phyloP scores from a whole-genome alignment of 2,888 invertebrate species.

The Tiliacea citrago region DNA sequence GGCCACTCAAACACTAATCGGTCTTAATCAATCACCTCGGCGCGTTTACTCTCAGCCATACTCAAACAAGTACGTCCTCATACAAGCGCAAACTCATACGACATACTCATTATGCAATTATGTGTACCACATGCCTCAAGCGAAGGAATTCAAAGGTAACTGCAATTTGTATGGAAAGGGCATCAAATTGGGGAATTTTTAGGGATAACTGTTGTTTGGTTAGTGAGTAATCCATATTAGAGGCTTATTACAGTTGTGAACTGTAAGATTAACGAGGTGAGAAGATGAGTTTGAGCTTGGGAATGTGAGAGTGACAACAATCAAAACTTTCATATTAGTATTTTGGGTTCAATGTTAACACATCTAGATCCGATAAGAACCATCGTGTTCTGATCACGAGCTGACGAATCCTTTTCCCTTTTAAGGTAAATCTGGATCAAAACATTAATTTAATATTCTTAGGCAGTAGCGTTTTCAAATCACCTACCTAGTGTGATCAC shows the following conservation, averaged over 20 bases:
- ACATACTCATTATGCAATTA: constrained; percentile 74
- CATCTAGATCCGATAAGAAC: background rate
- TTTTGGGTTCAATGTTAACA: background rate
- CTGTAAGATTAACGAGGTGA: constrained; percentile 13
- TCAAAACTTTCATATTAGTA: background rate
- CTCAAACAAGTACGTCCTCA: constrained; percentile 65
- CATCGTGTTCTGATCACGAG: background rate
- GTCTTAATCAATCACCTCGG: constrained; percentile 82
- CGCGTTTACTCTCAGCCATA: constrained; percentile 72
- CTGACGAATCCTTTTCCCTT: background rate
- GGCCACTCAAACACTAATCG: constrained; percentile 75
- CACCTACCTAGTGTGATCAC: background rate
- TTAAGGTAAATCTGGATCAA: background rate
- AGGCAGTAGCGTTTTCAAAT: background rate
- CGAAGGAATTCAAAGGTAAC: constrained; percentile 44
- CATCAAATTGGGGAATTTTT: constrained; percentile 55
- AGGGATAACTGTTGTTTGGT: constrained; percentile 55
- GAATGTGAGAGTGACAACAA: constrained; percentile 15
- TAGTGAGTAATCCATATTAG: constrained; percentile 14
- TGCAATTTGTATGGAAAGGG: constrained; percentile 56
- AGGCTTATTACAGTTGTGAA: constrained; percentile 5
- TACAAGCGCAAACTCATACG: constrained; percentile 61
- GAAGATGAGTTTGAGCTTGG: background rate
- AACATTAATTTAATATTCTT: too few relatives aligned
- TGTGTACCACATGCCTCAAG: constrained; percentile 49